Conservation (phyloP, 1,140 invertebrate genomes). For the Eufriesea mexicana region DNA sequence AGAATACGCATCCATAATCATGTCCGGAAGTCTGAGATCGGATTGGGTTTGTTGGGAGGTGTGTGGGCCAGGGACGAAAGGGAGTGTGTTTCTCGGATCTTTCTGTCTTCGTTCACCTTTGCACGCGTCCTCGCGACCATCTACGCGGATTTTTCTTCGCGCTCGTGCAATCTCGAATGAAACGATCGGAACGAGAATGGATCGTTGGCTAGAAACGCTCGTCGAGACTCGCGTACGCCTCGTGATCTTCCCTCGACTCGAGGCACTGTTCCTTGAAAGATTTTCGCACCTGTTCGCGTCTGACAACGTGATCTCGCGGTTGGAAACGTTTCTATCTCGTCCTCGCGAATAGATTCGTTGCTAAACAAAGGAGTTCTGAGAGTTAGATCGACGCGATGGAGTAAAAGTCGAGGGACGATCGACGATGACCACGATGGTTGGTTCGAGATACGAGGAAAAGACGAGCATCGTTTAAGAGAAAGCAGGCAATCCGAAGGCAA, state of each 20-base stretch:
- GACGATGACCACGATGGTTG: not conserved
- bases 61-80: constrained; percentile 49
- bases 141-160: not conserved
- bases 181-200: constrained; percentile 9
- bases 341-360: too few relatives aligned
- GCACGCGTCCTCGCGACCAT: constrained; percentile 28
- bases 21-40: constrained; percentile 33
- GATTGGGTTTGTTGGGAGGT: constrained; percentile 63
- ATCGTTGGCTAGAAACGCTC: constrained; percentile 19
- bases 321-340: too few relatives aligned
- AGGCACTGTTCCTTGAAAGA: not conserved
- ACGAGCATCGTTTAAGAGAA: constrained; percentile 14
- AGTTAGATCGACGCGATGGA: too few relatives aligned
- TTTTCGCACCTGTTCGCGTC: too few relatives aligned
- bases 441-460: not conserved
- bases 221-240: too few relatives aligned
- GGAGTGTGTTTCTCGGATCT: constrained; percentile 39
- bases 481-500: constrained; percentile 11
- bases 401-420: too few relatives aligned
- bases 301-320: too few relatives aligned
- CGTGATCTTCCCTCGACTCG: constrained; percentile 37
- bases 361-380: too few relatives aligned
- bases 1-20: not conserved
- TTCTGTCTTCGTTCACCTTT: constrained; percentile 40
- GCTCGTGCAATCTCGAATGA: not conserved